phyloP scores from a whole-genome alignment of 1,140 invertebrate species.

The Cotesia chilonis region DNA sequence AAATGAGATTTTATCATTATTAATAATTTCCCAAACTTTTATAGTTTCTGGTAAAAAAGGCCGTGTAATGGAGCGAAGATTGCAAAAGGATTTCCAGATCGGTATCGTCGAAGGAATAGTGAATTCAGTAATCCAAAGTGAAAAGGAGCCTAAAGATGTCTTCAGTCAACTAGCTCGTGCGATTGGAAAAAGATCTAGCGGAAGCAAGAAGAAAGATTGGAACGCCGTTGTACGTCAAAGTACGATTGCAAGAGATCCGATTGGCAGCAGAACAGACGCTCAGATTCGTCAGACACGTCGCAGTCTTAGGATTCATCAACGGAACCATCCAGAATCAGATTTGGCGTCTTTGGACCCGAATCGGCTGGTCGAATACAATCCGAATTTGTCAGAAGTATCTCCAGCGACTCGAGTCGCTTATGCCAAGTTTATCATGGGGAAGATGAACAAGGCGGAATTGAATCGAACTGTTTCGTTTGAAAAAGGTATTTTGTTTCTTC shows the following conservation, averaged over 20 bases:
- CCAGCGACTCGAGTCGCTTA: slow-evolving; percentile 82
- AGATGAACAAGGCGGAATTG: slow-evolving; percentile 46
- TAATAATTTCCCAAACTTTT: slow-evolving; percentile 40
- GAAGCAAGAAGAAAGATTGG: slow-evolving; percentile 81
- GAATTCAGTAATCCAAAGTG: slow-evolving; percentile 73
- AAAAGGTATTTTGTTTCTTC: slow-evolving; percentile 4
- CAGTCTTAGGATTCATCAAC: slow-evolving; percentile 73
- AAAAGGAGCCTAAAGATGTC: slow-evolving; percentile 78
- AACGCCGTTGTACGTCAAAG: slow-evolving; percentile 81
- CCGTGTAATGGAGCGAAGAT: slow-evolving; percentile 81
- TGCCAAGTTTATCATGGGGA: slow-evolving; percentile 83
- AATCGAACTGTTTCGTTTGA: not conserved
- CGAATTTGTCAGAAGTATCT: slow-evolving; percentile 76
- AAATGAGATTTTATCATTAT: slow-evolving; percentile 15
- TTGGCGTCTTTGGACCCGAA: slow-evolving; percentile 73
- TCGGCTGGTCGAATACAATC: slow-evolving; percentile 81
- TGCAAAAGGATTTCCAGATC: slow-evolving; percentile 90
- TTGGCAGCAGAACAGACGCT: slow-evolving; percentile 77
- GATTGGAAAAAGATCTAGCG: slow-evolving; percentile 71
- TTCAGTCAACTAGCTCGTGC: slow-evolving; percentile 82
- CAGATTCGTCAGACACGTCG: slow-evolving; percentile 71
- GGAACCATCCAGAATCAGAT: slow-evolving; percentile 69
- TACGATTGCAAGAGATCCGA: slow-evolving; percentile 75
- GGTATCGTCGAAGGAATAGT: slow-evolving; percentile 86
- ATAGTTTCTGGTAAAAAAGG: slow-evolving; percentile 83